These are phyloP conservation scores for Meloidogyne hapla DNA, from an alignment of 1,140 invertebrate species.

Conservation along the genomic window DNA sequence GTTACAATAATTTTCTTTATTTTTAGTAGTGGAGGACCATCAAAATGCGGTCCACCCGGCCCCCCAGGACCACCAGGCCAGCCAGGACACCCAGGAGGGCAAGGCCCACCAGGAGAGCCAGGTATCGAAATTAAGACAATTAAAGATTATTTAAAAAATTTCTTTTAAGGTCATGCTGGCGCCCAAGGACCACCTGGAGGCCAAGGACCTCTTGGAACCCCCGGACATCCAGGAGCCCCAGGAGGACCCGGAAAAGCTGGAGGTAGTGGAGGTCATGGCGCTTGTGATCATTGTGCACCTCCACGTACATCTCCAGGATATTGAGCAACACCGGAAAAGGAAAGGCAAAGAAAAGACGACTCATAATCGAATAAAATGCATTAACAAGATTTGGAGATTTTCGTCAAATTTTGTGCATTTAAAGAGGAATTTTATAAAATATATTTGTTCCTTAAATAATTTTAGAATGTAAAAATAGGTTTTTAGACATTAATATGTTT, in stretches of 20 bases:
- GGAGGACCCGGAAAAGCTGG: conserved; percentile 23
- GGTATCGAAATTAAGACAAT: neutral
- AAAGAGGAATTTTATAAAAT: conserved; percentile 6
- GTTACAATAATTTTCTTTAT: neutral
- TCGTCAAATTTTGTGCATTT: neutral
- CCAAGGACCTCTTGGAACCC: conserved; percentile 22
- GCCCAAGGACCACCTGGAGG: conserved; percentile 17
- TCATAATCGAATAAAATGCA: neutral
- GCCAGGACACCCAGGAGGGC: conserved; percentile 32
- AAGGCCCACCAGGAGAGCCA: conserved; percentile 29
- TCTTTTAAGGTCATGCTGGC: neutral
- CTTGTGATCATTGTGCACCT: conserved; percentile 21
- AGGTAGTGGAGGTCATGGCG: neutral
- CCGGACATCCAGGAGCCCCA: conserved; percentile 19
- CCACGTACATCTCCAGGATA: conserved; percentile 28
- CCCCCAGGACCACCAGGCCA: conserved; percentile 24
- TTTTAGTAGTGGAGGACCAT: conserved; percentile 9
- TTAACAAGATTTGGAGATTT: neutral
- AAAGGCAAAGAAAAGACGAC: conserved; percentile 23
- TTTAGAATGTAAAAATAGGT: neutral
- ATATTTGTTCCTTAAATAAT: too few species aligned
- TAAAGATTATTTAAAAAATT: neutral
- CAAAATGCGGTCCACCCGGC: conserved; percentile 17
- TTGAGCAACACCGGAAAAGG: neutral
- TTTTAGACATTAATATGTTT: too few species aligned